phyloP scores from a whole-genome alignment of 37 sponge, comb jelly and placozoan genomes.

The Beroe ovata region DNA sequence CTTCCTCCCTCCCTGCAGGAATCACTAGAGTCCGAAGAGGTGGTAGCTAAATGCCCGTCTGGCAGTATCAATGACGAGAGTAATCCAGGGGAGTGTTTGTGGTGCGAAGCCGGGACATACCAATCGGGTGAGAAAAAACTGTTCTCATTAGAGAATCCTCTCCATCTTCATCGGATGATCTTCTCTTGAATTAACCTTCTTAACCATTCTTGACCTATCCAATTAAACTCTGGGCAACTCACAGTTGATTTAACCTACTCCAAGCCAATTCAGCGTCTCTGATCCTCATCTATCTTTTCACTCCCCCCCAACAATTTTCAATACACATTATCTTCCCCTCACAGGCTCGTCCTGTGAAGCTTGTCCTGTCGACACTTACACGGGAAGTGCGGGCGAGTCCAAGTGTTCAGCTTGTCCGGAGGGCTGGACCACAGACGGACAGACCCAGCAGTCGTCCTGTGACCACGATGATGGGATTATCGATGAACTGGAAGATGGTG shows the following conservation, averaged over 20 bases:
- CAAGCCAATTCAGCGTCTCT: no score
- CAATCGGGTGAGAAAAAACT: neutral
- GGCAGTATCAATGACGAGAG: neutral
- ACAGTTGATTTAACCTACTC: no score
- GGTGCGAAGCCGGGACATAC: conserved; percentile 8
- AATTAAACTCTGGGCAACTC: no score
- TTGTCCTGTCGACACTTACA: neutral
- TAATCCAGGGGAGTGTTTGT: neutral
- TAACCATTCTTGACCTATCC: no score
- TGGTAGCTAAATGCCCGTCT: neutral
- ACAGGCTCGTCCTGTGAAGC: neutral
- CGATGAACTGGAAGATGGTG: conserved; percentile 14
- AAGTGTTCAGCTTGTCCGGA: neutral
- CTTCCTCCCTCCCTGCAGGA: conserved; percentile 31
- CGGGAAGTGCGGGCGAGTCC: neutral
- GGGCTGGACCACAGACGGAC: neutral
- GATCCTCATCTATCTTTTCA: neutral
- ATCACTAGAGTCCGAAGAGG: neutral
- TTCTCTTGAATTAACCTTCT: no score
- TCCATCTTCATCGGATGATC: no score
- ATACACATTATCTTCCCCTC: no score
- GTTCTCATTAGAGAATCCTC: no score
- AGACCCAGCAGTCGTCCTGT: neutral
- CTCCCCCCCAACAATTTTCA: neutral
- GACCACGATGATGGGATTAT: conserved; percentile 3